Evolutionary conservation across 2,888 invertebrate species (phyloP).

Genomic region (Anthophora plumipes): DNA sequence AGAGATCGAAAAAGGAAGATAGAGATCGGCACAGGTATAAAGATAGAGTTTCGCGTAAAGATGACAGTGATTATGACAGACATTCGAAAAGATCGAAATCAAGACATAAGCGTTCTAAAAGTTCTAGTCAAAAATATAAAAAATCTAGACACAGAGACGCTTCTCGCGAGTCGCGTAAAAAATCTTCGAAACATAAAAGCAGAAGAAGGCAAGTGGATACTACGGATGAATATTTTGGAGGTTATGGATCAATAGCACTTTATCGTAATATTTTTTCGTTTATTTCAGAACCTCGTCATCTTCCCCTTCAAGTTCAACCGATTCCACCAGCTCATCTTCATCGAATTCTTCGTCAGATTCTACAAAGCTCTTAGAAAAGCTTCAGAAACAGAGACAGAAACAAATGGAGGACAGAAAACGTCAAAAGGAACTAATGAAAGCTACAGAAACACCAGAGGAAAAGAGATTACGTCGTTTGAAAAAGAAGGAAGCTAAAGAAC

Average conservation of each 20-base stretch:
- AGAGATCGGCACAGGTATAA: constrained; percentile 32
- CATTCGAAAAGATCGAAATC: constrained; percentile 59
- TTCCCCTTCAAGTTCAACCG: constrained; percentile 70
- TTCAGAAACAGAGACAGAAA: constrained; percentile 90
- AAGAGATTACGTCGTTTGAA: constrained; percentile 92
- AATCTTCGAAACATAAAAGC: constrained; percentile 73
- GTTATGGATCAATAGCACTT: not conserved
- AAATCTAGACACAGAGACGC: constrained; percentile 69
- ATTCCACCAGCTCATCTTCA: constrained; percentile 69
- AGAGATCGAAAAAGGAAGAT: constrained; percentile 45
- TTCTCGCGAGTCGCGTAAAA: constrained; percentile 63
- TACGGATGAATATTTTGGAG: not conserved
- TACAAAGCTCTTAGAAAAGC: constrained; percentile 89
- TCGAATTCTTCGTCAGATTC: constrained; percentile 86
- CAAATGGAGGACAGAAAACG: constrained; percentile 88
- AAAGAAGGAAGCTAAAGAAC: constrained; percentile 97
- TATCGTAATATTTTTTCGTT: not conserved
- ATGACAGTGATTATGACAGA: constrained; percentile 49
- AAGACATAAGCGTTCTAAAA: constrained; percentile 60
- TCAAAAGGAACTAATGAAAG: constrained; percentile 92
- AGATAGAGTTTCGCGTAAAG: constrained; percentile 39
- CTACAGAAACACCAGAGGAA: constrained; percentile 97
- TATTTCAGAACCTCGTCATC: constrained; percentile 50
- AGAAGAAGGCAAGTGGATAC: constrained; percentile 68
- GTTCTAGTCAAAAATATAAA: constrained; percentile 63